These are phyloP conservation scores for Presbytis comata DNA, from an alignment of 2,797 vertebrate genomes.

Conservation along the genomic window DNA sequence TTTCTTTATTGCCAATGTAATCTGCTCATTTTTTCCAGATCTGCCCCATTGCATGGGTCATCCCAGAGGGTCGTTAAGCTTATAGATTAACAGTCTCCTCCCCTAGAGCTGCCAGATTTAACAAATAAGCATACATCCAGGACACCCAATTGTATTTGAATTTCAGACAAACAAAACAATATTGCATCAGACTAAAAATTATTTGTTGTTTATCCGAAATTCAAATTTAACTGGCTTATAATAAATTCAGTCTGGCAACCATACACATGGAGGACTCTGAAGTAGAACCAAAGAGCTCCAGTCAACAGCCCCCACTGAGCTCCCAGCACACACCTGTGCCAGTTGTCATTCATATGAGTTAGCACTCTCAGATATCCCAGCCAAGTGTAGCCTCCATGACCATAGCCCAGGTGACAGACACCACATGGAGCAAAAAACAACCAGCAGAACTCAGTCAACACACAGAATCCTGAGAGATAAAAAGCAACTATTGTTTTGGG, in stretches of 20 bases:
- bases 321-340: neutral
- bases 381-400: neutral
- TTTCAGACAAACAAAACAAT: neutral
- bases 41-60: neutral
- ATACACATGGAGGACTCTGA: neutral
- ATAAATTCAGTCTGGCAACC: neutral
- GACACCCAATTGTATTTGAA: neutral
- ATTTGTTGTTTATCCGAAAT: neutral
- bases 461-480: neutral
- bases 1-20: neutral
- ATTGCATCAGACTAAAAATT: neutral
- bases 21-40: neutral
- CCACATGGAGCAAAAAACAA: neutral
- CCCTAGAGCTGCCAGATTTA: neutral
- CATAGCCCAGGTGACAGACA: neutral
- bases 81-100: neutral
- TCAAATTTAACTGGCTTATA: neutral
- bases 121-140: neutral
- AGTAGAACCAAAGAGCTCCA: neutral
- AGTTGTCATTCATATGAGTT: neutral
- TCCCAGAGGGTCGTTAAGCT: neutral
- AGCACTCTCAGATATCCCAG: neutral
- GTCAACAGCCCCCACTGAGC: neutral
- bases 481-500: neutral
- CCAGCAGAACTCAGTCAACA: neutral